phyloP scores from a whole-genome alignment of 2,797 vertebrate genomes.

The Lacerta viridis region DNA sequence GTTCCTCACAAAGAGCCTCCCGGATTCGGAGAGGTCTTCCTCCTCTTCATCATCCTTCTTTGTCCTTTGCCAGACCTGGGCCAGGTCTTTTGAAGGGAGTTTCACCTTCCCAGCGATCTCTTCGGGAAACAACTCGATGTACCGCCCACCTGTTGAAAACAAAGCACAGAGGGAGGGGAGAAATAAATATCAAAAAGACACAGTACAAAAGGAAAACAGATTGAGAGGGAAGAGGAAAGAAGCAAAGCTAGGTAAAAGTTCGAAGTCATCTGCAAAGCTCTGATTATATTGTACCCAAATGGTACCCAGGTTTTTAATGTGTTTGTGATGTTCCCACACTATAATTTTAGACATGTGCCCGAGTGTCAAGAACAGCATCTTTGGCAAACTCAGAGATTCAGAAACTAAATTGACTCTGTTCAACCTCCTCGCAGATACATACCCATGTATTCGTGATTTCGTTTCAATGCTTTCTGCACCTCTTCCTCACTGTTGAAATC shows the following conservation, averaged over 20 bases:
- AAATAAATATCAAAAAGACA: neutral
- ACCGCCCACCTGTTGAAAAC: conserved; percentile 85
- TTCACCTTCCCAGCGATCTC: conserved; percentile 41
- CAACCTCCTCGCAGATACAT: neutral
- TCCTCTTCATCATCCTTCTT: conserved; percentile 90
- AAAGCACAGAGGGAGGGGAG: neutral
- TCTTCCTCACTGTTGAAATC: conserved; percentile 91
- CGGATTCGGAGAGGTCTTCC: conserved; percentile 94
- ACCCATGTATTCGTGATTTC: conserved; percentile 95
- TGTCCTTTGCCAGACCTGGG: conserved; percentile 83
- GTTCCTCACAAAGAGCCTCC: conserved; percentile 94
- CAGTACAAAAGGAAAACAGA: too few species aligned
- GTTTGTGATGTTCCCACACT: neutral
- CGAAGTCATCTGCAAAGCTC: too few species aligned
- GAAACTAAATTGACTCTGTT: neutral
- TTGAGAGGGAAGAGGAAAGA: too few species aligned
- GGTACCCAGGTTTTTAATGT: too few species aligned
- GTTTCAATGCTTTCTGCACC: conserved; percentile 89
- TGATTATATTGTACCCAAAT: too few species aligned
- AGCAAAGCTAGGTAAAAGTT: neutral
- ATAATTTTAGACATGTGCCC: neutral
- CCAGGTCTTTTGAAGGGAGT: conserved; percentile 60
- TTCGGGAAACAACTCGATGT: conserved; percentile 88
- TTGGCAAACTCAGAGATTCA: neutral
- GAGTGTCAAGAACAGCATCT: neutral